phyloP scores from a whole-genome alignment of 2,888 invertebrate genomes.

The Chymomyza fuscimana region DNA sequence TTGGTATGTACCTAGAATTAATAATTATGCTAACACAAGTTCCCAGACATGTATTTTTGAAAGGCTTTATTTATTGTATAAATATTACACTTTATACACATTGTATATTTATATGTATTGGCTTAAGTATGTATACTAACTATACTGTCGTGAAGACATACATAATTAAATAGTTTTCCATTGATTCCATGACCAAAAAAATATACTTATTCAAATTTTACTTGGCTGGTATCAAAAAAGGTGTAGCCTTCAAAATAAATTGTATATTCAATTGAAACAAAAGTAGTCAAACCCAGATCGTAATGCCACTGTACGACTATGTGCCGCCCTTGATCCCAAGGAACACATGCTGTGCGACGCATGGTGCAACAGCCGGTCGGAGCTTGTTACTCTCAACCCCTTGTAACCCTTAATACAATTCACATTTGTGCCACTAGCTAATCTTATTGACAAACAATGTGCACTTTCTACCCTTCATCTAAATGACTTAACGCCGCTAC shows the following conservation, averaged over 20 bases:
- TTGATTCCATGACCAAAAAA: not conserved
- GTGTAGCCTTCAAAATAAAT: not conserved
- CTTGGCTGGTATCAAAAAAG: not conserved
- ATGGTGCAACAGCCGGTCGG: not conserved
- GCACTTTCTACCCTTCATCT: slow-evolving; percentile 2
- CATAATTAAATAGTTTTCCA: not conserved
- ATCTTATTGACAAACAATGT: slow-evolving; percentile 10
- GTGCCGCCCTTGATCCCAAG: not conserved
- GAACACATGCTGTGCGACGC: not conserved
- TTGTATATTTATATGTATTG: too few species aligned
- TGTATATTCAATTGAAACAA: slow-evolving; percentile 7
- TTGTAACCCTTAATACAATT: slow-evolving; percentile 10
- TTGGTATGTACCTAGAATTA: too few species aligned
- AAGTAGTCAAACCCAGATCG: not conserved
- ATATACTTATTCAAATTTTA: not conserved
- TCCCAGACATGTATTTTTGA: too few species aligned
- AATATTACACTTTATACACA: too few species aligned
- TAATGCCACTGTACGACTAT: not conserved
- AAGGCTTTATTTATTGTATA: too few species aligned
- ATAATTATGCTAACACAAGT: too few species aligned
- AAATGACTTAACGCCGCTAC: not conserved
- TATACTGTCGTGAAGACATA: too few species aligned
- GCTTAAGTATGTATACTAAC: too few species aligned
- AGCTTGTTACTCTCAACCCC: not conserved
- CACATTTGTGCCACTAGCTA: not conserved